Base-by-base conservation (phyloP, 23 tunicate genomes). In the Ciona savignyi region DNA sequence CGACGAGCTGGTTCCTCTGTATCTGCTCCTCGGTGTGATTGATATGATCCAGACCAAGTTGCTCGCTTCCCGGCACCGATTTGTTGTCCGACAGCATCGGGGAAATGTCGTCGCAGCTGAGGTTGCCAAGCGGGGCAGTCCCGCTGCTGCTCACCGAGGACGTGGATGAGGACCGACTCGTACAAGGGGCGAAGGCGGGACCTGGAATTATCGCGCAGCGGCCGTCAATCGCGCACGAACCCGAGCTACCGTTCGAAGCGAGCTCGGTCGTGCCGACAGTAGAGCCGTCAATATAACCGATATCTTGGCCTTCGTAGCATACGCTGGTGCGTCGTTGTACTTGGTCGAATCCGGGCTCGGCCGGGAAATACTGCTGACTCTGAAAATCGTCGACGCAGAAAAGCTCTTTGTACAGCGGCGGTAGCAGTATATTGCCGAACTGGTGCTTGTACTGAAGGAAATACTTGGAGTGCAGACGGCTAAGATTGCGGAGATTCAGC, bases 321-420 rank as follows among this genome's bases (percentile, higher is more conserved):
- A 32, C 51, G 15, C 56, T 42, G 9, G 56, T 42, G 15, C 56
- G 56, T 6, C 56, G 56, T 15, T 42, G 56, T 15, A n/a, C n/a
- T n/a, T 42, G 56, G 56, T 42, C 15, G 56, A 42, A 42, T 6
- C 6, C 28, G 27, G 27, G 28, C 6, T 64, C n/a, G 9, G 28
- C 3, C 20, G 34, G n/a, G n/a, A 20, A 25, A 32, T 25, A 9
- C 35, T 72, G 76, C 65, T 27, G 76, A 20, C 25, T 63, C 20
- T 9, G 51, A 9, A 33, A 25, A 1, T 74, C 78, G 48, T 81
- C 79, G 32, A 23, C 32, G 6, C 48, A 29, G 32, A 83, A 83
- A 3, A 83, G 63, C 65, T 83, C 88, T 28, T 65, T 70, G 88
- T 83, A 83, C 23, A 83, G 68, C 6, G 77, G 80, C 15, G 88